Conservation (phyloP, 1,140 invertebrate genomes). For the Rhopalosiphum padi region DNA sequence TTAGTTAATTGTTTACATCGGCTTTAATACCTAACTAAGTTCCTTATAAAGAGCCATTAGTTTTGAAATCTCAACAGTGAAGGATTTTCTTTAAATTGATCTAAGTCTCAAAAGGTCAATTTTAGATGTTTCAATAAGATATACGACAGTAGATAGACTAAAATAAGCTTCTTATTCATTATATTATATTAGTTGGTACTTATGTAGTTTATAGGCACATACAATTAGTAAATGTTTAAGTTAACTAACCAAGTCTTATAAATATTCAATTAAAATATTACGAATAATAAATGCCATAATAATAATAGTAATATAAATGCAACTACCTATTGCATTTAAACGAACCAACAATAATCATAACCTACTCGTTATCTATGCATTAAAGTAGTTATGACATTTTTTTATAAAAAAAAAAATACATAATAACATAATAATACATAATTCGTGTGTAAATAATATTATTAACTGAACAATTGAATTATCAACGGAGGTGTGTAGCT, state of each 20-base stretch:
- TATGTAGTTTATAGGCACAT: not conserved
- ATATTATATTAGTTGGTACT: too few relatives aligned
- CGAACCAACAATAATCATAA: too few relatives aligned
- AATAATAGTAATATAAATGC: not conserved
- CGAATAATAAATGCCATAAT: not conserved
- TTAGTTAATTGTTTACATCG: conserved; percentile 21
- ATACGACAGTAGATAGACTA: not conserved
- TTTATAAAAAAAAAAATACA: too few relatives aligned
- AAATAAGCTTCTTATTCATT: too few relatives aligned
- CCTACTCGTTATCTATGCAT: too few relatives aligned
- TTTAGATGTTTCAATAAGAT: not conserved
- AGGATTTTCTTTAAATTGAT: not conserved
- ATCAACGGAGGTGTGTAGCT: too few relatives aligned
- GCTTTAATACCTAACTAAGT: not conserved
- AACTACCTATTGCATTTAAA: too few relatives aligned
- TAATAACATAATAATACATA: not conserved
- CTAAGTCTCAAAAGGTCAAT: not conserved
- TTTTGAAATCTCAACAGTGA: not conserved
- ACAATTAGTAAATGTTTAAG: not conserved
- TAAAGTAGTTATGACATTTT: too few relatives aligned
- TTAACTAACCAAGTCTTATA: not conserved
- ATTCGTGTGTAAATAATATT: not conserved
- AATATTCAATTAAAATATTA: not conserved
- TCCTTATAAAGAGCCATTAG: not conserved
- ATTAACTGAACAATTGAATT: not conserved